A percentile compares a stretch with the other conserved stretches of the same genome.
These are phyloP conservation scores for Eupithecia subfuscata DNA, from an alignment of 2,888 invertebrate genomes.

Conservation along the genomic window DNA sequence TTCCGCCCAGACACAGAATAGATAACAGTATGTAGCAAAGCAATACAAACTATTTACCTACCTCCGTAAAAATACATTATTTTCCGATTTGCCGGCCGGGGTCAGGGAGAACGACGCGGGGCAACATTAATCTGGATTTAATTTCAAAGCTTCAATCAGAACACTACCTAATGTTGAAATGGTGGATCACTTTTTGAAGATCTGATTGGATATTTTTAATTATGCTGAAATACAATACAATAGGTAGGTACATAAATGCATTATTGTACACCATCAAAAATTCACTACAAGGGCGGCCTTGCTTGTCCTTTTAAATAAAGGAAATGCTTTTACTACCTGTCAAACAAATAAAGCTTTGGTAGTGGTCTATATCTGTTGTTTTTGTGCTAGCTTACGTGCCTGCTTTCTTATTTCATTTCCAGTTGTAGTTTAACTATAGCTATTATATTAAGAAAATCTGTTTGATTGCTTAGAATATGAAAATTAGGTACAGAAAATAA, in stretches of 20 bases:
- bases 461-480: not conserved
- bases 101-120: not conserved
- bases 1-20: slow-evolving; percentile 11
- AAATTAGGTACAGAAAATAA: not conserved
- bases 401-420: not conserved
- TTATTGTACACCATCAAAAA: not conserved
- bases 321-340: too few relatives aligned
- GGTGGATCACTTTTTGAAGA: not conserved
- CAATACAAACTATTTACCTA: slow-evolving; percentile 20
- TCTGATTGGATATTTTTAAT: not conserved
- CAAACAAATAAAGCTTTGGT: too few relatives aligned
- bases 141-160: not conserved
- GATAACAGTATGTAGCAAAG: not conserved
- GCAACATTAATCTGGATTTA: not conserved
- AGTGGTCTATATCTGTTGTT: not conserved
- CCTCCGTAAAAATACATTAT: slow-evolving; percentile 32
- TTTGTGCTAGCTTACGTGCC: not conserved
- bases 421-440: not conserved
- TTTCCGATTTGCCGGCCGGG: slow-evolving; percentile 17
- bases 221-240: not conserved
- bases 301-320: too few relatives aligned
- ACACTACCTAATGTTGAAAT: not conserved
- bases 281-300: not conserved
- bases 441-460: not conserved
- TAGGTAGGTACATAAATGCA: not conserved